A percentile compares a stretch with the other conserved stretches of the same genome.
Evolutionary conservation across 2,113 vertebrate genomes (phyloP).

Genomic region (Cochlearius cochlearius): DNA sequence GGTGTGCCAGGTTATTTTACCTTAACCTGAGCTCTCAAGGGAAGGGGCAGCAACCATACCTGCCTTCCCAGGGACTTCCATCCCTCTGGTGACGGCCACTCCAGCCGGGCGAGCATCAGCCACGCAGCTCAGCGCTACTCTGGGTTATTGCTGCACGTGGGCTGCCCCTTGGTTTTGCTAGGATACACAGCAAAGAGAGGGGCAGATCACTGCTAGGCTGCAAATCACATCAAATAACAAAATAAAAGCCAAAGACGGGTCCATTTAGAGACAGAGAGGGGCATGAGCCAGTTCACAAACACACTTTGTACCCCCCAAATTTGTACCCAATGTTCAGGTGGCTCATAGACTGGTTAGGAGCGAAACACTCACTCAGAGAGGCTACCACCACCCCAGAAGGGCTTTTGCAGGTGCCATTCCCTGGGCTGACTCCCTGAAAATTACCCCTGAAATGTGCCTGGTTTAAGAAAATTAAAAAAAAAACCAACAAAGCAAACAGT

Average conservation of each 20-base stretch:
- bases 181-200: not conserved
- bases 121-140: not conserved
- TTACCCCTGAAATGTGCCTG: not conserved
- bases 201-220: not conserved
- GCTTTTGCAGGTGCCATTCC: not conserved
- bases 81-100: too few species aligned
- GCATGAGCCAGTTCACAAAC: not conserved
- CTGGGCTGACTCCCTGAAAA: not conserved
- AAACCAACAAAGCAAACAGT: not conserved
- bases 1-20: not conserved
- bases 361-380: not conserved
- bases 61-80: not conserved
- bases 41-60: not conserved
- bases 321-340: not conserved
- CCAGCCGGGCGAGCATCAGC: not conserved
- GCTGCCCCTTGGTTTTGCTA: not conserved
- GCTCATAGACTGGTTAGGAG: not conserved
- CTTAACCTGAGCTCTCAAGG: not conserved
- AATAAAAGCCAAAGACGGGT: not conserved
- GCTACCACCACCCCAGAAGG: not conserved
- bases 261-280: not conserved
- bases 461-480: not conserved
- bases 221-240: not conserved
- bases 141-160: accelerated
- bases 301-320: not conserved